Evolutionary conservation across 2,888 invertebrate species (phyloP), one percentile per base, ranked within the genome.

Genomic region (Drosophila algonquin): DNA sequence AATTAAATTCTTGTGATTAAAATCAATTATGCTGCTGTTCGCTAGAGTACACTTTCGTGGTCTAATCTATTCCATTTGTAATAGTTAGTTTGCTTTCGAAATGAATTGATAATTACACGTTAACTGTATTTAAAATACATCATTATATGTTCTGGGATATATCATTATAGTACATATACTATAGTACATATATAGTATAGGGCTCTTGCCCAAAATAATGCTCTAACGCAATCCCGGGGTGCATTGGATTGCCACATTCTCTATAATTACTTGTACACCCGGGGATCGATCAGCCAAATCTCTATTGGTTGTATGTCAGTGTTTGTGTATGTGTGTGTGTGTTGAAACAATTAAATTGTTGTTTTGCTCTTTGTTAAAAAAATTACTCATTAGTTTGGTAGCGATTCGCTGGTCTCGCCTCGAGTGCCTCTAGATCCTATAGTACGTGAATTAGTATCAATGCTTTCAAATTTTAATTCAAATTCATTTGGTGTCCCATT

Each of bases 81-180:
- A 85, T 84, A 83, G 86, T 84, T 83, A 81, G 83, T 85, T 82
- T 85, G 82, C 82, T 81, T 83, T 75, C 71, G 75, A 80, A 80
- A 74, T 84, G 70, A 71, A 57, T 67, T 78, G 74, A 76, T 83
- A 79, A 74, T 80, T 64, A 71, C 55, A 76, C 57, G 46, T 63
- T 61, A 55, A 40, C 57, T 76, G 82, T 84, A 83, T 83, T 83
- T 82, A 73, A 74, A 83, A 83, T 83, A 83, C 82, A 71, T 69
- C 79, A 21, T 79, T 81, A 79, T 82, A 79, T 84, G 75, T 77
- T 63, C 51, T 57, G 63, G 72, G 40, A 40, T 40, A 54, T 73
- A 76, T 61, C 32, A 59, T 63, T 44, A 14, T 35, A 14, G 12
- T 35, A 35, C 12, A 10, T 35, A 12, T 35, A 35, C 12, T 12